Conservation (phyloP, 2,113 vertebrate genomes). For the Alligator mississippiensis region DNA sequence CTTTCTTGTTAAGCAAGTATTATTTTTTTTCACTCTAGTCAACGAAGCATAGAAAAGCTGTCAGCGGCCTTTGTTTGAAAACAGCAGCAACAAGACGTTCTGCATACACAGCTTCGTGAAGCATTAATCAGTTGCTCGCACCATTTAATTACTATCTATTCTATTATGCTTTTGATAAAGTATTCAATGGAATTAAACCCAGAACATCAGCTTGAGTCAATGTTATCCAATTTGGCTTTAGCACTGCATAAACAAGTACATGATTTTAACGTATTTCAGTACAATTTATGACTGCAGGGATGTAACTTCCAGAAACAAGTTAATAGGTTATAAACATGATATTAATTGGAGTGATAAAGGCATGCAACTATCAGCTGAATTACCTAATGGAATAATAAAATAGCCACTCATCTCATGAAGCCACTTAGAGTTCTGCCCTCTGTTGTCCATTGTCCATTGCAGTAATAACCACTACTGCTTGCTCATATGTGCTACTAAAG, state of each 20-base stretch:
- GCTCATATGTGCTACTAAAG: background rate
- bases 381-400: slow-evolving; percentile 9
- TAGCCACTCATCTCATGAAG: background rate
- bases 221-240: slow-evolving; percentile 53
- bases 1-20: slow-evolving; percentile 48
- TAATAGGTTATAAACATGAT: slow-evolving; percentile 34
- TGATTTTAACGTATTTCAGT: slow-evolving; percentile 34
- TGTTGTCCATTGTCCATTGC: background rate
- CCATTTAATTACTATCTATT: slow-evolving; percentile 60
- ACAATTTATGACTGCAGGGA: slow-evolving; percentile 47
- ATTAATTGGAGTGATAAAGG: slow-evolving; percentile 52
- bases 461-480: background rate
- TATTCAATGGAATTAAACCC: slow-evolving; percentile 48
- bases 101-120: slow-evolving; percentile 19
- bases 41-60: slow-evolving; percentile 54
- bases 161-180: slow-evolving; percentile 40
- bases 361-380: background rate
- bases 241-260: slow-evolving; percentile 24
- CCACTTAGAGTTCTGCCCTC: background rate
- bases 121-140: slow-evolving; percentile 18
- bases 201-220: slow-evolving; percentile 22
- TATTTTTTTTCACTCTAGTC: slow-evolving; percentile 47
- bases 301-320: slow-evolving; percentile 40
- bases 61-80: slow-evolving; percentile 53
- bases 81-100: slow-evolving; percentile 38